Conservation (phyloP, 2,888 invertebrate species). For the Netelia fuscicornis region DNA sequence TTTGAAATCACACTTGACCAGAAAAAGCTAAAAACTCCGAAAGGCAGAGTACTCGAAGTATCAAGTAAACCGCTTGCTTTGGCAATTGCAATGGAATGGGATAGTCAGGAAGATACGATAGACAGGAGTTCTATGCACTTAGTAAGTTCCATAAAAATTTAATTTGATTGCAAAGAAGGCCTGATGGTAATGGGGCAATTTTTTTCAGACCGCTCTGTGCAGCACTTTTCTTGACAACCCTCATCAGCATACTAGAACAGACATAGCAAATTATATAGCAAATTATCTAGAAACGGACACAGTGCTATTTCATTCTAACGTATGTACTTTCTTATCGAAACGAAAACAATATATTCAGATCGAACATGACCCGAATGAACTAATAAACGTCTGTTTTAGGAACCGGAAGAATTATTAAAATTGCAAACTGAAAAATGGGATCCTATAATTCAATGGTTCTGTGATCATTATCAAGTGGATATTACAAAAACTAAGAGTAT, state of each 20-base stretch:
- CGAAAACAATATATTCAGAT: not conserved
- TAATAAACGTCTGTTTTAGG: constrained; percentile 85
- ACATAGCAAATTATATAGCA: constrained; percentile 91
- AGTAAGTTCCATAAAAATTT: constrained; percentile 85
- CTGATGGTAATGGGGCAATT: constrained; percentile 68
- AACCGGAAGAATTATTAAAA: constrained; percentile 91
- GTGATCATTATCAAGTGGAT: constrained; percentile 91
- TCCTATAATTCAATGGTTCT: constrained; percentile 96
- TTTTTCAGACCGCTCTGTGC: constrained; percentile 92
- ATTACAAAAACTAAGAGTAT: constrained; percentile 91
- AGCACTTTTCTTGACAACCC: constrained; percentile 98
- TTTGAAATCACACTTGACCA: constrained; percentile 96
- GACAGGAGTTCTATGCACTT: constrained; percentile 94
- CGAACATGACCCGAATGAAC: not conserved
- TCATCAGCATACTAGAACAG: constrained; percentile 90
- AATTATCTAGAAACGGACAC: constrained; percentile 94
- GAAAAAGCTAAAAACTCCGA: constrained; percentile 95
- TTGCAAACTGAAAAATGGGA: constrained; percentile 95
- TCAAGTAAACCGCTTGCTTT: constrained; percentile 95
- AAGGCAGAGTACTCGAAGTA: constrained; percentile 91
- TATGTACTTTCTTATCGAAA: constrained; percentile 83
- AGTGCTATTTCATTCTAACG: constrained; percentile 91
- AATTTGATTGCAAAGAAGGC: not conserved
- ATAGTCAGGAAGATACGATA: constrained; percentile 92
- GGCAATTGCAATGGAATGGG: constrained; percentile 98